Evolutionary conservation across 2,113 vertebrate species (phyloP), one percentile per base, ranked within the genome.

Genomic region (Lepidiolamprologus cunningtoni): DNA sequence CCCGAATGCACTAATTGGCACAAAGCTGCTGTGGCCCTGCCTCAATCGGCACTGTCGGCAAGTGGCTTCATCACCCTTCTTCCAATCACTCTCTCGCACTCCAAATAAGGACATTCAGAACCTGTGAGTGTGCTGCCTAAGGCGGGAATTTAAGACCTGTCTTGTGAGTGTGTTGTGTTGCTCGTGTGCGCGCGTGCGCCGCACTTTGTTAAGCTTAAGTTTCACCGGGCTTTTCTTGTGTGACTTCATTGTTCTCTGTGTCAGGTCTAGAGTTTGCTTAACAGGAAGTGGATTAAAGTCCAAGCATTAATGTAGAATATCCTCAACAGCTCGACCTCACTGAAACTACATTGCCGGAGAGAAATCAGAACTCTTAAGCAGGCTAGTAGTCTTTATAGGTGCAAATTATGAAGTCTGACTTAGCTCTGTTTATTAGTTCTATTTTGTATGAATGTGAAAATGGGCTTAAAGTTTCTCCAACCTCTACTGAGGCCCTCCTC

Each of bases 21-120:
- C 50, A 52, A 87, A 86, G 81, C 84, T 78, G 80, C 71, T 13
- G 53, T 53, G 66, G 85, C 89, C 40, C 61, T 73, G 57, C 83
- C 86, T 85, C 68, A 26, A 19, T 87, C 86, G 63, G 81, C 50
- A n/a, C 63, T 14, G 73, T 80, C 80, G 66, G 55, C 84, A 14
- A 79, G 63, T 66, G 83, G 84, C 87, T 90, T 85, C 58, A 63
- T 86, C 28, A 17, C 2, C 8, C 71, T 17, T 66, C 84, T 85
- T 85, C 92, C 95, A 94, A 92, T 93, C 94, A 93, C 61, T 68
- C 80, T 37, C 82, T 90, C 47, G 2, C 80, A 80, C 50, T 93
- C 91, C 92, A 94, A 94, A 95, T 96, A 94, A 81, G 93, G 94
- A 89, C 45, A 35, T 66, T 73, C 40, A 33, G 58, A 83, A 79